phyloP scores from a whole-genome alignment of 2,113 vertebrate genomes.

The Myodes glareolus region DNA sequence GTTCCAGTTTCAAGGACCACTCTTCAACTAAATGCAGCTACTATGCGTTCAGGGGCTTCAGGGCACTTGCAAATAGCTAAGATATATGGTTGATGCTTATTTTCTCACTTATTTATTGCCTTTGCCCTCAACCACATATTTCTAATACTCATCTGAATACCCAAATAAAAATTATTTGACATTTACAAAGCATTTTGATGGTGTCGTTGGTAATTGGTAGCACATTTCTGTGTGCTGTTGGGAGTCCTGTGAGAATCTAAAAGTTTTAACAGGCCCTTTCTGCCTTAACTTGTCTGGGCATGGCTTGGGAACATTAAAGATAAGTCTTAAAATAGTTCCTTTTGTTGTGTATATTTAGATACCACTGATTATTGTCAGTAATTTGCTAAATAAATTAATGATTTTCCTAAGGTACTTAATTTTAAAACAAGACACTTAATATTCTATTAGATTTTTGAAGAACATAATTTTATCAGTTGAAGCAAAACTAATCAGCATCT shows the following conservation, averaged over 20 bases:
- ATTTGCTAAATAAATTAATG: slow-evolving; percentile 32
- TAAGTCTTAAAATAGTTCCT: slow-evolving; percentile 7
- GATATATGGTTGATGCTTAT: not conserved
- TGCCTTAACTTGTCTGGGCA: not conserved
- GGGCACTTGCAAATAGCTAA: not conserved
- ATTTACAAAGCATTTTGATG: not conserved
- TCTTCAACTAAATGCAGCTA: not conserved
- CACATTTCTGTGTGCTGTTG: not conserved
- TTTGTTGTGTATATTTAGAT: not conserved
- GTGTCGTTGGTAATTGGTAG: not conserved
- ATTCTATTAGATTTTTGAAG: not conserved
- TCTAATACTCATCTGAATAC: not conserved
- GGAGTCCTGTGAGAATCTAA: not conserved
- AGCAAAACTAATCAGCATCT: not conserved
- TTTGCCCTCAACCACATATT: not conserved
- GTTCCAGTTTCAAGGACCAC: not conserved
- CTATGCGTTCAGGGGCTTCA: not conserved
- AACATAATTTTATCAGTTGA: not conserved
- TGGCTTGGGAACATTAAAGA: not conserved
- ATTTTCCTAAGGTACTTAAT: not conserved
- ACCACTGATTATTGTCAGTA: not conserved
- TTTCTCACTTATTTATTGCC: not conserved
- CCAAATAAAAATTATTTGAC: not conserved
- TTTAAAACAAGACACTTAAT: slow-evolving; percentile 20
- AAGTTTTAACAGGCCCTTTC: not conserved